phyloP scores from a whole-genome alignment of 2,888 invertebrate species.

The Ophion ellenae region DNA sequence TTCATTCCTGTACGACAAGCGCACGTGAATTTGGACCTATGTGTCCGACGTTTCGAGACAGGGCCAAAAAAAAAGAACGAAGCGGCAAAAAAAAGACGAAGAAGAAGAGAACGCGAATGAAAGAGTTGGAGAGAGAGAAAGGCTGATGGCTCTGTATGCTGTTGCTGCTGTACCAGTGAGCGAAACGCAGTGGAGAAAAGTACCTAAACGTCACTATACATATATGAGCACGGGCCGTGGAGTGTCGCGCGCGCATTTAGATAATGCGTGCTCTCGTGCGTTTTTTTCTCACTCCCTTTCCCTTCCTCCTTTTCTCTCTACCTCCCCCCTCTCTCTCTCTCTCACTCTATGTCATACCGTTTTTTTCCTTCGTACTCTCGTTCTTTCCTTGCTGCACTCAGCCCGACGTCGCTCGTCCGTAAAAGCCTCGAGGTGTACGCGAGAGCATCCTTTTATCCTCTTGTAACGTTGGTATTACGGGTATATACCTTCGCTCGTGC shows the following conservation, averaged over 20 bases:
- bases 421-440: constrained; percentile 79
- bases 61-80: no score
- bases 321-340: constrained; percentile 47
- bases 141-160: constrained; percentile 41
- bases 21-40: no score
- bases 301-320: constrained; percentile 52
- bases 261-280: constrained; percentile 78
- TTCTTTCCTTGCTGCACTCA: constrained; percentile 68
- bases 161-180: constrained; percentile 45
- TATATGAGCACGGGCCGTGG: constrained; percentile 67
- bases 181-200: constrained; percentile 37
- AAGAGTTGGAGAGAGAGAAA: constrained; percentile 15
- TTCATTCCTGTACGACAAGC: no score
- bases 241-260: constrained; percentile 82
- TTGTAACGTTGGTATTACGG: constrained; percentile 77
- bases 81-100: no score
- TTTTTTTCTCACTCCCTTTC: constrained; percentile 63
- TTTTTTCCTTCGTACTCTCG: constrained; percentile 14
- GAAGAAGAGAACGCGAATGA: not conserved
- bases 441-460: constrained; percentile 83
- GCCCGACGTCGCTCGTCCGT: constrained; percentile 70
- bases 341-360: constrained; percentile 22
- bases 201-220: constrained; percentile 4
- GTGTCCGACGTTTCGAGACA: no score
- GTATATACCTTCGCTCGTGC: constrained; percentile 70